A percentile compares a stretch with the other conserved stretches of the same genome.
Evolutionary conservation across 2,113 vertebrate species (phyloP).

Genomic region (Ageneiosus marmoratus): DNA sequence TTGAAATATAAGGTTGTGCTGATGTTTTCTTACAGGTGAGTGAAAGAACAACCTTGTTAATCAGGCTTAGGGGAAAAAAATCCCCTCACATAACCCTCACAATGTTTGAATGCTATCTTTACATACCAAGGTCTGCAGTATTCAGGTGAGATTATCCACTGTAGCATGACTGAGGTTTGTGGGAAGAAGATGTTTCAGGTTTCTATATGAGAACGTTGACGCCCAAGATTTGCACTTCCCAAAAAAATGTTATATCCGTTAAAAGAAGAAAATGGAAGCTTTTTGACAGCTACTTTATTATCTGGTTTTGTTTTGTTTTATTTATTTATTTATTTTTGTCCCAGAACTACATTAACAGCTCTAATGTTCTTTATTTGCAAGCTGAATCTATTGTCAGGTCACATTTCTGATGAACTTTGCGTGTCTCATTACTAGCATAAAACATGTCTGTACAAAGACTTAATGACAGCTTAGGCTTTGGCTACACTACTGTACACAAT

Average conservation of each 20-base stretch:
- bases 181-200: background rate
- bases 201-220: background rate
- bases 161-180: background rate
- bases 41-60: background rate
- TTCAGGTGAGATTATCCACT: background rate
- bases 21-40: background rate
- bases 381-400: background rate
- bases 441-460: background rate
- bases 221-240: background rate
- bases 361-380: background rate
- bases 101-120: background rate
- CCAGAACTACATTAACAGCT: background rate
- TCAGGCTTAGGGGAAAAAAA: background rate
- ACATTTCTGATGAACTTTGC: background rate
- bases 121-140: background rate
- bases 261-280: background rate
- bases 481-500: background rate
- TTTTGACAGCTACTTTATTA: background rate
- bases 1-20: background rate
- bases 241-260: background rate
- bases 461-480: background rate
- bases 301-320: background rate
- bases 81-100: background rate
- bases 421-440: background rate
- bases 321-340: too few relatives aligned